Evolutionary conservation across 2,113 vertebrate genomes (phyloP).

Genomic region (Heteronetta atricapilla): DNA sequence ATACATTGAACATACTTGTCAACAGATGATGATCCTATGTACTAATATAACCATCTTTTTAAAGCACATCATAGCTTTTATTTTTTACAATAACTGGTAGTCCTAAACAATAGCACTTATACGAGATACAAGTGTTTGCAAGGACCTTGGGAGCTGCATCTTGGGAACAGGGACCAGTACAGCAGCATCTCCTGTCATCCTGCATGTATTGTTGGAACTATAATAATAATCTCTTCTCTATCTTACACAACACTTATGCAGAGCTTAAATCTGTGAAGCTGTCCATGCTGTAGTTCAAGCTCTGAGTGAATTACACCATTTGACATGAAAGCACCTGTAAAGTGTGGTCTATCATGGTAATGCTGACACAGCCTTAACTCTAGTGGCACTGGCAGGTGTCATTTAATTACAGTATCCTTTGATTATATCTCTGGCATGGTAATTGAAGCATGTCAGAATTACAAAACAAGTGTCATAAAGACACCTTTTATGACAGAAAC

Average conservation of each 20-base stretch:
- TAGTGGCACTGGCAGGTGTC: neutral
- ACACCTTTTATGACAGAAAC: slow-evolving; percentile 7
- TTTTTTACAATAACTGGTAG: slow-evolving; percentile 18
- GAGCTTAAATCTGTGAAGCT: neutral
- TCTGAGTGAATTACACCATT: neutral
- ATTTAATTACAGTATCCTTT: neutral
- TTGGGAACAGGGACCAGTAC: neutral
- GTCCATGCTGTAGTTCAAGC: neutral
- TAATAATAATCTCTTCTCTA: neutral
- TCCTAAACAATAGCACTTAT: slow-evolving; percentile 46
- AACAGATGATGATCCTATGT: neutral
- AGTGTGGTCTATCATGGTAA: neutral
- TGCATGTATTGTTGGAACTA: neutral
- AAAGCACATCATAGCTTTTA: neutral
- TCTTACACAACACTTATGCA: neutral
- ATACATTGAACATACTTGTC: neutral
- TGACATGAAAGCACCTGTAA: slow-evolving; percentile 26
- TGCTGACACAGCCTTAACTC: neutral
- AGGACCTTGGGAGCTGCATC: slow-evolving; percentile 6
- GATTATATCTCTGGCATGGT: neutral
- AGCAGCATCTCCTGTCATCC: neutral
- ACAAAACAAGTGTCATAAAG: slow-evolving; percentile 18
- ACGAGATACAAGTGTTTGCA: slow-evolving; percentile 1
- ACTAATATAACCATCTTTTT: slow-evolving; percentile 16
- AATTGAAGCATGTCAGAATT: slow-evolving; percentile 47